Evolutionary conservation across 1,140 invertebrate species (phyloP).

Genomic region (Trinorchestia longiramus): DNA sequence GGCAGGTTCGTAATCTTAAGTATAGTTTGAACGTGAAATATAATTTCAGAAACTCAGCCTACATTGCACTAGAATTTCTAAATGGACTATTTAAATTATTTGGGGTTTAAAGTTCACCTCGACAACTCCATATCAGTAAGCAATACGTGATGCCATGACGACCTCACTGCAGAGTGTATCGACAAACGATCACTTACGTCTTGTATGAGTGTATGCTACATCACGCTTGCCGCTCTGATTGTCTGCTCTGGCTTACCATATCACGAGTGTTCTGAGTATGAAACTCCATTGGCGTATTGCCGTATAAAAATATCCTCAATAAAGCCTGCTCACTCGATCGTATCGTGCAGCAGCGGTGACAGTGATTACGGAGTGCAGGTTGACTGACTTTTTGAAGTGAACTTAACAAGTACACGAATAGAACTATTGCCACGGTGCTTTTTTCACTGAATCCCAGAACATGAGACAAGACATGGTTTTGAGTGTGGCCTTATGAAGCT

Average conservation of each 20-base stretch:
- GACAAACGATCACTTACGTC: background rate
- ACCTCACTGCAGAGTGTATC: background rate
- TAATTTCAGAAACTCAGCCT: background rate
- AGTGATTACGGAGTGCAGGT: background rate
- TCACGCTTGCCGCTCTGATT: background rate
- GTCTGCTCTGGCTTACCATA: background rate
- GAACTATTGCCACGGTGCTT: background rate
- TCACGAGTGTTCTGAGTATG: background rate
- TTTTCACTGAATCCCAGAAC: background rate
- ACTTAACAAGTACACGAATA: background rate
- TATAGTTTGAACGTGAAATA: background rate
- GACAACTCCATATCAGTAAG: background rate
- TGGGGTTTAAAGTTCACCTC: background rate
- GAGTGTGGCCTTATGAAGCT: background rate
- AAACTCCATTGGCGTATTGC: background rate
- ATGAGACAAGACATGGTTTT: background rate
- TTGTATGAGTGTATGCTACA: background rate
- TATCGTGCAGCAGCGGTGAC: background rate
- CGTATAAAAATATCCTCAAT: background rate
- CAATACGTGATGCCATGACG: background rate
- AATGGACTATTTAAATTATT: background rate
- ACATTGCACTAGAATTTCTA: background rate
- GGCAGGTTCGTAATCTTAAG: background rate
- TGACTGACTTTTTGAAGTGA: background rate
- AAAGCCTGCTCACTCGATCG: background rate